Base-by-base conservation (phyloP, 2,888 invertebrate species). In the Cerastis leucographa region DNA sequence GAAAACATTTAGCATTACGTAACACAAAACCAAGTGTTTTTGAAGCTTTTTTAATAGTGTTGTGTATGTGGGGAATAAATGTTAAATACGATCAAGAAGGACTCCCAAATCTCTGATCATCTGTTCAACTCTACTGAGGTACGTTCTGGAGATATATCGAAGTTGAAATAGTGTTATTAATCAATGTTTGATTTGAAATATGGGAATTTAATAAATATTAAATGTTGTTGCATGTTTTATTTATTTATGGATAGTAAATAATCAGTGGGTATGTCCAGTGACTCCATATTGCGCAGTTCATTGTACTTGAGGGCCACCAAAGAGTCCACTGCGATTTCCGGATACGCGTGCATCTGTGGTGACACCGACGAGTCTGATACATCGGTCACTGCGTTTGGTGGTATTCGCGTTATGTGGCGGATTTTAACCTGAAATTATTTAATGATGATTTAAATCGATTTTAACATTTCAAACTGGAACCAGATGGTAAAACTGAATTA, bases 321-420 rank as follows among this genome's bases (percentile, higher is more conserved):
- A 2, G 93, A 89, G 76, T 96, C 96, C 54, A 96, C 72, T 8
- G 89, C 84, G 8, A 94, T 91, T 83, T 96, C 96, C 0, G 95
- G 94, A 74, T 95, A 93, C 5, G 92, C 85, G 14, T 89, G 89
- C 67, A 92, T 90, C 72, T 92, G 89, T 14, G 88, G 83, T 11
- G 74, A 65, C 25, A 71, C 82, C 11, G 85, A 74, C n/a, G 87
- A 84, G 14, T 80, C 76, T 12, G 79, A 40, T 22, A 81, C 79
- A 69, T 78, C 80, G 3, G 84, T 79, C 44, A 89, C 89, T 40
- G 89, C 78, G 56, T 92, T 94, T 2, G 91, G 85, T 3, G 94
- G 89, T 65, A 96, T 92, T 40, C 93, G 91, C 25, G 94, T 86
- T 35, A 93, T 59, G 81, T 95, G 93, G 12, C 93, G 92, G n/a